Evolutionary conservation across 1,140 invertebrate species (phyloP), one percentile per base, ranked within the genome.

Genomic region (Penaeus japonicus): DNA sequence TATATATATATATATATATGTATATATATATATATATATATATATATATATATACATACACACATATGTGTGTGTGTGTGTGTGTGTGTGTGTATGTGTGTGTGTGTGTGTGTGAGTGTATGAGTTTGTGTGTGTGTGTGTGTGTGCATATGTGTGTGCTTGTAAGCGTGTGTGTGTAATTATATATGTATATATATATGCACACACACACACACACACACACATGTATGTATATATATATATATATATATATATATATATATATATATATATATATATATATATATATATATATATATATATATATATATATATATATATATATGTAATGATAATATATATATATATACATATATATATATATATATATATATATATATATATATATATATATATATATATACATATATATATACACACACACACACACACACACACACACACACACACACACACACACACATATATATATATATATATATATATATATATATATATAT

Each of bases 401-500:
- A 3, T 5, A 47, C 24, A 20, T 18, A 24, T 47, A 5, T 53
- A 12, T 22, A 54, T 47, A 81, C 15, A 78, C 35, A 65, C 17
- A 17, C 17, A 65, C 17, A 17, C 17, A 65, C 17, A 17, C 59
- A 65, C 17, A 65, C 59, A 65, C 27, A 65, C 30, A 7, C 30
- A 65, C 30, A 65, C 30, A 65, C 30, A 65, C 30, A 65, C 30
- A 65, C 30, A n/a, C n/a, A n/a, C n/a, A n/a, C n/a, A n/a, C n/a
- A n/a, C n/a, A n/a, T n/a, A 65, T 7, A 65, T 65, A 65, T 65
- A 65, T 65, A 65, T 65, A 65, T 65, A 65, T 65, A 65, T 65
- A 65, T 65, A 65, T 65, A 65, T 65, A 65, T 65, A 65, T 65
- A 65, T 65, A 65, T 65, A 65, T 65, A 65, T 65, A 65, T 65